These are phyloP conservation scores for Atlantisia rogersi DNA, from an alignment of 2,113 vertebrate genomes.

Conservation along the genomic window DNA sequence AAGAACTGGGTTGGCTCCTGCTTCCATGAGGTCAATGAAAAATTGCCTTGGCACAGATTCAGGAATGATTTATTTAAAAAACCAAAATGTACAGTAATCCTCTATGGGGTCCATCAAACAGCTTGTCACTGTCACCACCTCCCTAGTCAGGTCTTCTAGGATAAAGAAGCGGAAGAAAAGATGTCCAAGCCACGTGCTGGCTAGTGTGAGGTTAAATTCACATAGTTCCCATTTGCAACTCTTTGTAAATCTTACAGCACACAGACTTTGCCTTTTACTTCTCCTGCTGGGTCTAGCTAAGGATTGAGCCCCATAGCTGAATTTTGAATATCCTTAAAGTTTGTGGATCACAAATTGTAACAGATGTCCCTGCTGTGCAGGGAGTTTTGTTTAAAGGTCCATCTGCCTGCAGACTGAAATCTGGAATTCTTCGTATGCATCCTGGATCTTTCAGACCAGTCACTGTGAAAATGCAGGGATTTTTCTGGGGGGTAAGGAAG, in stretches of 20 bases:
- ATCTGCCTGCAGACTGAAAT: constrained; percentile 69
- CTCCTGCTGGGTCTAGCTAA: constrained; percentile 50
- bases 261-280: background rate
- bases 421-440: constrained; percentile 53
- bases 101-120: background rate
- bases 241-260: background rate
- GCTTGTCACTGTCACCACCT: background rate
- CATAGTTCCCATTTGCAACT: background rate
- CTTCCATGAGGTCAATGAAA: background rate
- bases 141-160: background rate
- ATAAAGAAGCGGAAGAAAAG: background rate
- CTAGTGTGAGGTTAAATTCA: constrained; percentile 9
- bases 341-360: constrained; percentile 54
- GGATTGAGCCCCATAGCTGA: constrained; percentile 36
- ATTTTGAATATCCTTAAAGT: constrained; percentile 33
- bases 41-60: background rate
- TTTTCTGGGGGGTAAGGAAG: constrained; percentile 44
- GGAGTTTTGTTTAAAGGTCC: constrained; percentile 66
- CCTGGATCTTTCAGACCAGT: constrained; percentile 36
- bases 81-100: background rate
- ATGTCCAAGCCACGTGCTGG: background rate
- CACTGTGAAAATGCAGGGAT: constrained; percentile 36
- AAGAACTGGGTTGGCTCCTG: background rate
- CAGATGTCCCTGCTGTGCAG: constrained; percentile 59
- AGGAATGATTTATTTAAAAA: background rate